Percentiles rank a stretch among this genome's conserved stretches.
Evolutionary conservation across 2,888 invertebrate species (phyloP).

Genomic region (Scaptomyza parva): DNA sequence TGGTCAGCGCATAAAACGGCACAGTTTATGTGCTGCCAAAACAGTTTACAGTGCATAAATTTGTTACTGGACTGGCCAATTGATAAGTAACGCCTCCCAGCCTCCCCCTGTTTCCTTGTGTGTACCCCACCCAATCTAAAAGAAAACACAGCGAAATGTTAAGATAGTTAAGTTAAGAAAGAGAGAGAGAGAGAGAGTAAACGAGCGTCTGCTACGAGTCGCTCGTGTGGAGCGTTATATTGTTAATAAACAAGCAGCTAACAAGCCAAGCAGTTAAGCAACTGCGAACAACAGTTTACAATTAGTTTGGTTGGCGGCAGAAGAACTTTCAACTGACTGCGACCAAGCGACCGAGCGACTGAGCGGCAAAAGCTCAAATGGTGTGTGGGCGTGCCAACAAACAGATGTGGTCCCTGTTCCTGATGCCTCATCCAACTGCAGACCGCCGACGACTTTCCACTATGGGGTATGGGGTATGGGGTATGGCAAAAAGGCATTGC

Average conservation of each 20-base stretch:
- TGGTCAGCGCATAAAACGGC: conserved; percentile 69
- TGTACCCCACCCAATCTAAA: no score
- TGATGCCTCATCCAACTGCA: conserved; percentile 8
- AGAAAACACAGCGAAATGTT: not conserved
- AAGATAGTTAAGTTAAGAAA: conserved; percentile 46
- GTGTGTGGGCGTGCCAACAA: conserved; percentile 61
- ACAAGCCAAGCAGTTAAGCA: conserved; percentile 75
- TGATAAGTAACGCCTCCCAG: conserved; percentile 66
- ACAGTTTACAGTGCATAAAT: conserved; percentile 64
- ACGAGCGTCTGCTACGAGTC: conserved; percentile 24
- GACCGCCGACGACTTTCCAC: conserved; percentile 32
- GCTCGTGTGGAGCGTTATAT: conserved; percentile 74
- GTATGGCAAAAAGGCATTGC: conserved; percentile 53
- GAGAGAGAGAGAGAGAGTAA: no score
- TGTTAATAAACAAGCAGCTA: conserved; percentile 81
- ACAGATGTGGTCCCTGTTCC: conserved; percentile 17
- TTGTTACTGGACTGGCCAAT: conserved; percentile 53
- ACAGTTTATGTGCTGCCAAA: conserved; percentile 69
- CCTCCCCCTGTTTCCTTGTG: not conserved
- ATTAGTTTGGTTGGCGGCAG: conserved; percentile 65
- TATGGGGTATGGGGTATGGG: conserved; percentile 50
- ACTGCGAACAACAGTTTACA: conserved; percentile 79
- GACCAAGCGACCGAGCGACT: not conserved
- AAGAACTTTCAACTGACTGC: conserved; percentile 71
- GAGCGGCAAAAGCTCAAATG: conserved; percentile 54